Evolutionary conservation across 2,888 invertebrate genomes (phyloP), one percentile per base, ranked within the genome.

Genomic region (Andrena bucephala): DNA sequence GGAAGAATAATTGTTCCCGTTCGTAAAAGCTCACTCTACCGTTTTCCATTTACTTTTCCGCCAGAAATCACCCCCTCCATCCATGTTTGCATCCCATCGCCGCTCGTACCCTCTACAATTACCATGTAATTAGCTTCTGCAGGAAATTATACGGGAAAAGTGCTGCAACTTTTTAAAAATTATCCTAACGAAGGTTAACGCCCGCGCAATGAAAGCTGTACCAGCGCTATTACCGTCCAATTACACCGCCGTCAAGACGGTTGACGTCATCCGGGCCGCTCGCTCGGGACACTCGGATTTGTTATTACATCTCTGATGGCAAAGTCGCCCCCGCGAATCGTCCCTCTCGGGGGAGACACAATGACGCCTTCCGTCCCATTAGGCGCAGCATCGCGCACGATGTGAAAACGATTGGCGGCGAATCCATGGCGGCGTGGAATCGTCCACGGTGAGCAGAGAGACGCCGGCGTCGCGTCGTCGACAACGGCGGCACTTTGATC

Each of bases 401-500:
- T 31, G 48, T 42, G 72, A 63, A 57, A 70, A 69, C 33, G 74
- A 78, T 75, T 66, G 73, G 67, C 70, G 59, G 66, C 57, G 73
- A 76, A 76, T 77, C 72, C 54, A 59, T 29, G 69, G 57, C 27
- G 66, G 31, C 57, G 27, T 36, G 52, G 70, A 63, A 20, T 69
- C 13, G 52, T 57, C 29, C 71, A 33, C 63, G 63, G 71, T 63
- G 75, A 66, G 63, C 42, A 60, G 62, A 79, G 82, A 60, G 70
- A 81, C 72, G 75, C 75, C 65, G 77, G n/a, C 77, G 75, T 33
- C 67, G 16, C 72, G 72, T 42, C 81, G 75, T 20, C 81, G 86
- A 63, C 77, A 73, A 62, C 85, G 84, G 71, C 86, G 91, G 90
- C 90, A 91, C 92, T 92, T 92, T 91, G 92, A 92, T 92, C 91